Conservation (phyloP, 2,113 vertebrate genomes). For the Mormyrus iriodes region DNA sequence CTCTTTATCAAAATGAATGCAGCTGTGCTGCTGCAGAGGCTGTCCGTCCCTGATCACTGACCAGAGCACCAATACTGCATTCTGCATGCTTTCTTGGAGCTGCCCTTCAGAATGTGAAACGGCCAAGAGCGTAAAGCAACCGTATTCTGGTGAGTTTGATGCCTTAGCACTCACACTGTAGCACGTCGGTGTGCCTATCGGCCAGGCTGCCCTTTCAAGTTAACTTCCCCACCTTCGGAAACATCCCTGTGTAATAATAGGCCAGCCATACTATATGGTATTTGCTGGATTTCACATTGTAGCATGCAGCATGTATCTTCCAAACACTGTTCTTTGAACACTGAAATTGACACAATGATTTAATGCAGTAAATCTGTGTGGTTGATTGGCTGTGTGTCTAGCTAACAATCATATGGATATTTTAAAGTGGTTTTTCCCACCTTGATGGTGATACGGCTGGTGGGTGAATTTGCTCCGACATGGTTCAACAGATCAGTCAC, state of each 20-base stretch:
- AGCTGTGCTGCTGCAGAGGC: neutral
- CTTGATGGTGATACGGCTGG: neutral
- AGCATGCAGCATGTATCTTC: neutral
- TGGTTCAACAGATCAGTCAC: neutral
- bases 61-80: neutral
- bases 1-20: neutral
- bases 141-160: slow-evolving; percentile 23
- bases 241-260: slow-evolving; percentile 14
- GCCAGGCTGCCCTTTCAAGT: slow-evolving; percentile 23
- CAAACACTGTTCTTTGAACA: neutral
- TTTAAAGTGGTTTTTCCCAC: neutral
- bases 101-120: neutral
- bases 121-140: slow-evolving; percentile 15
- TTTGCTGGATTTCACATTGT: neutral
- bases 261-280: neutral
- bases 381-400: neutral
- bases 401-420: neutral
- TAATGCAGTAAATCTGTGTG: neutral
- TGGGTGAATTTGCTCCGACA: neutral
- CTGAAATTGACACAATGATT: neutral
- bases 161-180: slow-evolving; percentile 7
- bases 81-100: slow-evolving; percentile 20
- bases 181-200: slow-evolving; percentile 23
- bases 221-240: slow-evolving; percentile 28
- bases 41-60: neutral